Evolutionary conservation across 2,113 vertebrate species (phyloP), one percentile per base, ranked within the genome.

Genomic region (Lagopus leucura): DNA sequence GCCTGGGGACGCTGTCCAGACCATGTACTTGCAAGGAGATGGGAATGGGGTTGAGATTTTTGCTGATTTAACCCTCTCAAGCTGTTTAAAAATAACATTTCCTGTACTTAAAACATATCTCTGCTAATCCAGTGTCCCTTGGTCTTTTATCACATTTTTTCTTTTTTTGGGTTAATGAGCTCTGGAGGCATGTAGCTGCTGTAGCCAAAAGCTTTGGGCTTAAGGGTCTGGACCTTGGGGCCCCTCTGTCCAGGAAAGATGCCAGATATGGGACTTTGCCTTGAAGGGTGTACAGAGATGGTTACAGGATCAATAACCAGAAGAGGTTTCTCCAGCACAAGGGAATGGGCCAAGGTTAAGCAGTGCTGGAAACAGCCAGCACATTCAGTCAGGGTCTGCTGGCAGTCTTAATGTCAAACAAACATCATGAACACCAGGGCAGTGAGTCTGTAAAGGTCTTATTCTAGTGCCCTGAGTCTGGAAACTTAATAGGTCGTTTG

Each of bases 1-100:
- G 57, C 32, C 69, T 45, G 50, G 43, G 82, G 57, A 88, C 3
- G 5, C 52, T 93, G 76, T 88, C 86, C 94, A 96, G 90, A 93
- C 65, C 80, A 64, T 2, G 0, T 34, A 28, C 73, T 78, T 90
- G 79, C 47, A 40, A 65, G 52, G 80, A 71, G 90, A 95, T 57
- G 64, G 61, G 86, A 95, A 86, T 0, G 0, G 47, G 47, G 30
- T 64, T 72, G 28, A 84, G 61, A n/a, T 61, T 92, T 86, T 92
- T 96, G 90, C 95, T 94, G 93, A 75, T 94, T 94, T 94, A 95
- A 94, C 90, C 80, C 90, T 86, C 95, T 81, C 57, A 69, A 72
- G n/a, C 52, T 94, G 93, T 93, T 95, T 95, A 90, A 93, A 94
- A 96, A 95, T 81, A 88, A 93, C 88, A 64, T 69, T 95, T 92